Percentiles rank a stretch among this genome's conserved stretches.
Conservation (phyloP, 2,113 vertebrate species). For the Loxodonta africana region DNA sequence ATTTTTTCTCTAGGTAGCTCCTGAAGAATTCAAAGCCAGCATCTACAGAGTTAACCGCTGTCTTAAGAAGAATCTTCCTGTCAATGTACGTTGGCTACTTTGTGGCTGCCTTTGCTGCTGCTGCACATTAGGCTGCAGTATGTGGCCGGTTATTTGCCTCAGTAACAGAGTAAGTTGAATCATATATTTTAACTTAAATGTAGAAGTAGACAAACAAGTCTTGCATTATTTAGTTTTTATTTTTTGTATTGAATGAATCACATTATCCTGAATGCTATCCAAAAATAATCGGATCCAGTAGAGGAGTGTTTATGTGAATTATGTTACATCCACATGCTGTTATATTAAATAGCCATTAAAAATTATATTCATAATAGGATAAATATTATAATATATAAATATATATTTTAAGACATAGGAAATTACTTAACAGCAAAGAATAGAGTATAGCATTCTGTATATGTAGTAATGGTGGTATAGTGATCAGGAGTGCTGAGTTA, state of each 20-base stretch:
- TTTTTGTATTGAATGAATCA: slow-evolving; percentile 41
- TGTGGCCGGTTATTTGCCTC: slow-evolving; percentile 99
- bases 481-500: background rate
- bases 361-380: background rate
- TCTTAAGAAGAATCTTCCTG: slow-evolving; percentile 98
- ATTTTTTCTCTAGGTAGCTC: slow-evolving; percentile 92
- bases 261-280: background rate
- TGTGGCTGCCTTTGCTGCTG: slow-evolving; percentile 99
- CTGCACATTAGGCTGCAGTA: slow-evolving; percentile 98
- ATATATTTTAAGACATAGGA: background rate
- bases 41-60: slow-evolving; percentile 98
- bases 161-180: slow-evolving; percentile 97
- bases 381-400: background rate
- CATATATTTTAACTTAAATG: slow-evolving; percentile 54
- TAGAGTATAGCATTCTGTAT: background rate
- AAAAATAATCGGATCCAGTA: slow-evolving; percentile 20
- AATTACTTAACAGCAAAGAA: background rate
- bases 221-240: slow-evolving; percentile 37
- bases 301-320: slow-evolving; percentile 25
- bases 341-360: slow-evolving; percentile 7
- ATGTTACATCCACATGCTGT: slow-evolving; percentile 14
- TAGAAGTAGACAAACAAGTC: slow-evolving; percentile 37
- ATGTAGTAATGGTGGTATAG: background rate
- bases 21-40: slow-evolving; percentile 99
- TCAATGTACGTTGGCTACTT: slow-evolving; percentile 98